phyloP scores from a whole-genome alignment of 2,113 vertebrate species.

The Morone chrysops region DNA sequence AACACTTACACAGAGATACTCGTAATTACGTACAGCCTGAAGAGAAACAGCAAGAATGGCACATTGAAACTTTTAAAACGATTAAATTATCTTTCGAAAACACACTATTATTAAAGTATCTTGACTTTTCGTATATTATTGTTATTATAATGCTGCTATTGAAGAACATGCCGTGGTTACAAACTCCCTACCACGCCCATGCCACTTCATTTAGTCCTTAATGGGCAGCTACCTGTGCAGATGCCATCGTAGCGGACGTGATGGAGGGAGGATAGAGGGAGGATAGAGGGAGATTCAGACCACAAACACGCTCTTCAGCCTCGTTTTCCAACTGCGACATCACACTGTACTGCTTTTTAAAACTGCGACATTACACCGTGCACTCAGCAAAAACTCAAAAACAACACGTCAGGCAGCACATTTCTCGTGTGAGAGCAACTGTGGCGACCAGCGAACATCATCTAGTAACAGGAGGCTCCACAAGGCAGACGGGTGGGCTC shows the following conservation, averaged over 20 bases:
- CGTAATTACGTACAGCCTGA: no score
- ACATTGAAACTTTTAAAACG: not conserved
- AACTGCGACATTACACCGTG: constrained; percentile 74
- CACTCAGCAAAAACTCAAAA: constrained; percentile 4
- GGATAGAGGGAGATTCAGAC: constrained; percentile 8
- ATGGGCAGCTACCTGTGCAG: constrained; percentile 65
- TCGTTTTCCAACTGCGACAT: constrained; percentile 77
- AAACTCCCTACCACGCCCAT: constrained; percentile 42
- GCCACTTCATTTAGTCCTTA: constrained; percentile 20
- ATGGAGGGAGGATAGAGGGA: constrained; percentile 34
- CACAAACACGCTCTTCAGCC: constrained; percentile 35
- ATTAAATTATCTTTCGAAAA: not conserved
- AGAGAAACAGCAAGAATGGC: not conserved
- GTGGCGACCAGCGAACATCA: not conserved
- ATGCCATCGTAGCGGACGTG: constrained; percentile 62
- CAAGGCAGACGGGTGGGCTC: not conserved
- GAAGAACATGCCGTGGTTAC: not conserved
- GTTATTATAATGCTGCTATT: no score
- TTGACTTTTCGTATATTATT: not conserved
- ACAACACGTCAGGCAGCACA: not conserved
- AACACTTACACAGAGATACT: not conserved
- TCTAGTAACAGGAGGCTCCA: constrained; percentile 19
- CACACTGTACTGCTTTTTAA: constrained; percentile 42
- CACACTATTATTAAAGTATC: not conserved
- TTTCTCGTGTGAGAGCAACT: not conserved